These are phyloP conservation scores for Sander lucioperca DNA, from an alignment of 2,113 vertebrate genomes.

Conservation along the genomic window DNA sequence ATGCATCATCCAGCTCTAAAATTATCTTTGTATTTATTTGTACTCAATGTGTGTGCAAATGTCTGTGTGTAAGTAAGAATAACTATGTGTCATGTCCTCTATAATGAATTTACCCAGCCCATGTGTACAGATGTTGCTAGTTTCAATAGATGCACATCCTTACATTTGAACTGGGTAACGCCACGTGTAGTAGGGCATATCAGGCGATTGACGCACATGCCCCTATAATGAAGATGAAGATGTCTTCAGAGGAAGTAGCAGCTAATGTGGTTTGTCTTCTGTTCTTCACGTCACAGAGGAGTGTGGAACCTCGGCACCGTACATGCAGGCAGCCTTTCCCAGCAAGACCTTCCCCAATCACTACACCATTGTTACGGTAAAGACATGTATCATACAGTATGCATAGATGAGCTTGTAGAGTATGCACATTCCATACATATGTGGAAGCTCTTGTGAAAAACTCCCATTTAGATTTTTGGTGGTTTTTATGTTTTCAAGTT, in stretches of 20 bases:
- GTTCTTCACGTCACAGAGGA: slow-evolving; percentile 36
- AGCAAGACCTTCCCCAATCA: slow-evolving; percentile 87
- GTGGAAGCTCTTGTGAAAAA: too few species aligned
- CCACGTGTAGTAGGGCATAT: too few species aligned
- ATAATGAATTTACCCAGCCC: background rate
- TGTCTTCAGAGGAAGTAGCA: background rate
- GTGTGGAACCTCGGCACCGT: slow-evolving; percentile 81
- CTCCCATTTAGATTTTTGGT: too few species aligned
- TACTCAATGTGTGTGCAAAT: too few species aligned
- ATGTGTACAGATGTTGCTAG: too few species aligned
- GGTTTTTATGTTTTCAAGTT: too few species aligned
- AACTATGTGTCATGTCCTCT: background rate
- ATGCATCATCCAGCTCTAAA: background rate
- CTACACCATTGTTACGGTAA: slow-evolving; percentile 85
- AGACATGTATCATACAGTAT: too few species aligned
- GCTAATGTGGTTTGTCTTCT: background rate
- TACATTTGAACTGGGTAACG: too few species aligned
- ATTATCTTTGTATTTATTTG: too few species aligned
- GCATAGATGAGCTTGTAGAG: too few species aligned
- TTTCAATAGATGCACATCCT: too few species aligned
- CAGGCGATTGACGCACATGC: background rate
- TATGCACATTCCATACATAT: too few species aligned
- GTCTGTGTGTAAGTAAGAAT: background rate
- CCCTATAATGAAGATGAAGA: background rate
- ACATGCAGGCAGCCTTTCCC: slow-evolving; percentile 84